Evolutionary conservation across 2,113 vertebrate genomes (phyloP).

Genomic region (Vanacampus margaritifer): DNA sequence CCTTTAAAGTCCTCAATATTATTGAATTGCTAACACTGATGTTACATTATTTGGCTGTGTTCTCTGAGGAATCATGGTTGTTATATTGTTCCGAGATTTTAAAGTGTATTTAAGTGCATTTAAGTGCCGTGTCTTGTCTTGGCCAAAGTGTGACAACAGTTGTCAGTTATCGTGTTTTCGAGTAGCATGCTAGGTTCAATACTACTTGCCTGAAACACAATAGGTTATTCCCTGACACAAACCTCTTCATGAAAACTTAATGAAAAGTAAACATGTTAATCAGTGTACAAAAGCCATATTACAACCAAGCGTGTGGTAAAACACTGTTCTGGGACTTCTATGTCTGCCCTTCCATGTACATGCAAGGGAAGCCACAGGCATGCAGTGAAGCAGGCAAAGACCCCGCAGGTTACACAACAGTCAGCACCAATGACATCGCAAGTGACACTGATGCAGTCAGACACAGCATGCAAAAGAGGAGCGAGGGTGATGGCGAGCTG

Average conservation of each 20-base stretch:
- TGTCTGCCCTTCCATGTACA: background rate
- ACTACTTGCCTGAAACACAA: background rate
- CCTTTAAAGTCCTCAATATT: no score
- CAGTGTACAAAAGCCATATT: background rate
- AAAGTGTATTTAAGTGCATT: no score
- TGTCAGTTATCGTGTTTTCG: background rate
- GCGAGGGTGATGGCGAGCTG: background rate
- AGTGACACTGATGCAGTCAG: slow-evolving; percentile 9
- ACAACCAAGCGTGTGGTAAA: background rate
- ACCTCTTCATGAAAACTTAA: background rate
- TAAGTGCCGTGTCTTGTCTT: background rate
- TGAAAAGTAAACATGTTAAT: background rate
- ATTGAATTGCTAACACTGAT: no score
- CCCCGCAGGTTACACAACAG: background rate
- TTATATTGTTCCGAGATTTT: no score
- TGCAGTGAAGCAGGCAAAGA: background rate
- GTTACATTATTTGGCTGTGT: no score
- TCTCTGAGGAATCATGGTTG: no score
- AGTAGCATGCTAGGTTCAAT: background rate
- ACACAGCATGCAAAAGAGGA: slow-evolving; percentile 10
- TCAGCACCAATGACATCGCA: slow-evolving; percentile 1
- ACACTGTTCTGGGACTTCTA: background rate
- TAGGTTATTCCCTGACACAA: background rate
- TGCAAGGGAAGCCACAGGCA: slow-evolving; percentile 3
- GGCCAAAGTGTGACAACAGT: background rate